These are phyloP conservation scores for Protosalanx chinensis DNA, from an alignment of 2,797 vertebrate genomes.

Conservation along the genomic window DNA sequence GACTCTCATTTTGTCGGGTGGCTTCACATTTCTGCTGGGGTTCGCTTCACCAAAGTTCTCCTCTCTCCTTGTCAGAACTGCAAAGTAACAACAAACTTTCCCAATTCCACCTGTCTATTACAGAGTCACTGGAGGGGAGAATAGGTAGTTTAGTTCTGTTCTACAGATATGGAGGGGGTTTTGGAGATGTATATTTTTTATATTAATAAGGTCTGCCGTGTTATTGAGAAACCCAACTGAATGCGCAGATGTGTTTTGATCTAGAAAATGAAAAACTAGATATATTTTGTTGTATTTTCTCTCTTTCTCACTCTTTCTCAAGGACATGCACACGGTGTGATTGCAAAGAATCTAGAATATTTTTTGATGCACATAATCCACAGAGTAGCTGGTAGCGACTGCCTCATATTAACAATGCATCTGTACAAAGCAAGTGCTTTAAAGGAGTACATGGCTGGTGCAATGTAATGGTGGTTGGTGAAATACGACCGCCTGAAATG, in stretches of 20 bases:
- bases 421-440: neutral
- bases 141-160: neutral
- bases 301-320: neutral
- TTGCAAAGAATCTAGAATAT: neutral
- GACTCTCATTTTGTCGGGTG: neutral
- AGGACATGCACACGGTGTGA: neutral
- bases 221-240: neutral
- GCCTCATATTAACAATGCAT: no score
- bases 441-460: neutral
- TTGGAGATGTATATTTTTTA: neutral
- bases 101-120: slow-evolving; percentile 24
- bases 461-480: neutral
- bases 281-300: no score
- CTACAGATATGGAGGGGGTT: neutral
- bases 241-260: slow-evolving; percentile 1
- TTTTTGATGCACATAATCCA: neutral
- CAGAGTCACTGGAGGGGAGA: slow-evolving; percentile 6
- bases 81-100: slow-evolving; percentile 20
- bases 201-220: neutral
- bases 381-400: no score
- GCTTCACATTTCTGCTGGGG: neutral
- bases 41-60: neutral
- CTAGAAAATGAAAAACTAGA: neutral
- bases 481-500: neutral
- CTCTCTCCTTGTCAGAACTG: neutral